Base-by-base conservation (phyloP, 2,113 vertebrate species). In the Scortum barcoo region DNA sequence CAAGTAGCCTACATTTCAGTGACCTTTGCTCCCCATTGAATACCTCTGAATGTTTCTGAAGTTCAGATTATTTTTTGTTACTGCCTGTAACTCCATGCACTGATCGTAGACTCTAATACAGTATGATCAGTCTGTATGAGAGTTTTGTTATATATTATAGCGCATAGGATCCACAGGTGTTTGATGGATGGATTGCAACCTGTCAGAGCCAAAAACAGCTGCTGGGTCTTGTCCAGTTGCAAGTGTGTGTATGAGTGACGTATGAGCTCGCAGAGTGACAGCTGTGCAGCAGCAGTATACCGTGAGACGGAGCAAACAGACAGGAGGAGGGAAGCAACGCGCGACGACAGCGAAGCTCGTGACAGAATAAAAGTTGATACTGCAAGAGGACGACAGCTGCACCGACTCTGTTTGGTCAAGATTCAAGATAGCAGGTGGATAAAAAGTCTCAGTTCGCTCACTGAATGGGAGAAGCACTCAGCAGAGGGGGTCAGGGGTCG, bases 381-480 rank as follows among this genome's bases (percentile, higher is more conserved):
- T 57, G 24, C 51, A 8, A 38, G 62, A 61, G 62, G 40, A 58
- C 8, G 24, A 69, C 76, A 85, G 74, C 78, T 89, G 75, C 48
- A 60, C 61, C 22, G 65, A 33, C 14, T 61, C 1, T 75, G 1
- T 62, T 72, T 79, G 63, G 48, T 50, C 56, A 28, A 69, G n/a
- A 40, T 66, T 82, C 50, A 79, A 63, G 79, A 76, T 71, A 54
- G 20, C 50, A 76, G 62, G 20, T n/a, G 54, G 56, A 74, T 71
- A 36, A 63, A 72, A 86, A 54, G 26, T 26, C 20, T 26, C 22
- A 33, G n/a, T 62, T 72, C 62, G 65, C 16, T 68, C 13, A 46
- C 17, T 75, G 50, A 74, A 42, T 2, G 20, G 10, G 20, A 33
- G 38, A 42, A 57, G 30, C 46, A 78, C 61, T 14, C 42, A 72